Conservation (phyloP, 2,888 invertebrate genomes). For the Callosobruchus maculatus region DNA sequence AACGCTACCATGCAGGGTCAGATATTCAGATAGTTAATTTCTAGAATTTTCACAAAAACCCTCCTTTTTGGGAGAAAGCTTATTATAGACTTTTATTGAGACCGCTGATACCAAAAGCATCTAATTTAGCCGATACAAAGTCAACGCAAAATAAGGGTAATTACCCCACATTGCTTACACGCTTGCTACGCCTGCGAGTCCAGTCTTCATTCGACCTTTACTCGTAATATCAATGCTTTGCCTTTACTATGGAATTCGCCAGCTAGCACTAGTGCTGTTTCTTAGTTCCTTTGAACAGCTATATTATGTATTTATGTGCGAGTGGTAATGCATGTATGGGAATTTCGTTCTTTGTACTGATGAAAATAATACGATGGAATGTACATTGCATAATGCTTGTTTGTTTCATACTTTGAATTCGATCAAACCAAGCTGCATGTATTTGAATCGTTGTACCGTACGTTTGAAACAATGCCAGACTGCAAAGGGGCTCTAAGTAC, state of each 20-base stretch:
- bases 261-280: background rate
- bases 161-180: too few relatives aligned
- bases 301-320: background rate
- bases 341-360: background rate
- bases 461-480: too few relatives aligned
- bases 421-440: background rate
- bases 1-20: too few relatives aligned
- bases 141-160: too few relatives aligned
- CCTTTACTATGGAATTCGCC: background rate
- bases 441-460: too few relatives aligned
- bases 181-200: background rate
- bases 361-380: background rate
- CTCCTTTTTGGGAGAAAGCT: too few relatives aligned
- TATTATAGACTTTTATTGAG: too few relatives aligned
- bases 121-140: too few relatives aligned
- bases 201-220: background rate
- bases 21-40: too few relatives aligned
- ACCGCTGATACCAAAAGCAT: too few relatives aligned
- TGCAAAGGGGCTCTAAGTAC: too few relatives aligned
- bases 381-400: background rate
- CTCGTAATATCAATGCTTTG: background rate
- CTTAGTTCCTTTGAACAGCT: background rate
- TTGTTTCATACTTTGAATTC: background rate
- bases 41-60: too few relatives aligned
- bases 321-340: background rate